Evolutionary conservation across 2,797 vertebrate genomes (phyloP), one percentile per base, ranked within the genome.

Genomic region (Chiropotes sagulatus): DNA sequence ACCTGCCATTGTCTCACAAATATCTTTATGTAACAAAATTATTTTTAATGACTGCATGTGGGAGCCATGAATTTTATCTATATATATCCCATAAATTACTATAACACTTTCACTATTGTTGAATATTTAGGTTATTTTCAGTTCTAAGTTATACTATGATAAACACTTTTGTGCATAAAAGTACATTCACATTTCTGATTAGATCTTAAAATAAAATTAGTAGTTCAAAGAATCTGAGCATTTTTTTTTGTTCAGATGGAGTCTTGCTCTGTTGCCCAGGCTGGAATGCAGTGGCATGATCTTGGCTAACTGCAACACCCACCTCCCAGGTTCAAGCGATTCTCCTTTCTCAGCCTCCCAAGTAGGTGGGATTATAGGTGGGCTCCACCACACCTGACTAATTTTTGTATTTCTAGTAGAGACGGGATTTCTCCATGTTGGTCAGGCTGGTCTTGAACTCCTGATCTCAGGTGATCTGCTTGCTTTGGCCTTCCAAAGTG

Each of bases 11-110:
- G 89, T 83, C 89, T 95, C 64, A 83, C 8, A 93, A 90, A 30
- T 89, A 88, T 92, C 46, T 93, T n/a, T 90, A 41, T 83, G 15
- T 52, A 95, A 91, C 80, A 97, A 88, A 95, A 93, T 90, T 82
- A 44, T 82, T 82, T 82, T 96, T 95, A 79, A 94, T 52, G n/a
- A 75, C 75, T 85, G 81, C 39, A 61, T 89, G 39, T 93, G 44
- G 83, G 36, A 97, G 24, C 41, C 48, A 46, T 93, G 58, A 88
- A 95, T 95, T 94, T 96, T 28, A 39, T 88, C 26, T 93, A 88
- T 26, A 58, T 96, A 50, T 85, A 90, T 48, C 20, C 52, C n/a
- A 94, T 73, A 92, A 87, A 92, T 92, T 90, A 93, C 76, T 80
- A 82, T 70, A 67, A 94, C 26, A 20, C n/a, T 52, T 95, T 85